phyloP scores from a whole-genome alignment of 2,113 vertebrate genomes.

The Ochotona princeps region DNA sequence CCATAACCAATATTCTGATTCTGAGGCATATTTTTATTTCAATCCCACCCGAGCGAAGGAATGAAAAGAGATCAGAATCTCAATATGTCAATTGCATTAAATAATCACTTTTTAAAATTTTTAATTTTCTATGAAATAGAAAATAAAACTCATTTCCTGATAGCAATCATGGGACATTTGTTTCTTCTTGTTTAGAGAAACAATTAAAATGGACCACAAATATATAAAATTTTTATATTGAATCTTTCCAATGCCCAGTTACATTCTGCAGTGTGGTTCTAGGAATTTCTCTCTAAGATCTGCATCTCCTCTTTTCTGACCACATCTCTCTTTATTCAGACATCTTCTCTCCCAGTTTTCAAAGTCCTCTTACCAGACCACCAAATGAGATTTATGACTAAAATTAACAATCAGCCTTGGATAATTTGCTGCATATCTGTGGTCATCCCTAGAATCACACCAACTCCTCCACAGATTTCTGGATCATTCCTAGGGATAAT shows the following conservation, averaged over 20 bases:
- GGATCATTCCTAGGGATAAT: background rate
- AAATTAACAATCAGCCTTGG: background rate
- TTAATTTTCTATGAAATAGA: background rate
- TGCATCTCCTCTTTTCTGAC: background rate
- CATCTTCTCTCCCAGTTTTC: background rate
- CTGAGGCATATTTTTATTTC: background rate
- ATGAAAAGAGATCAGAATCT: background rate
- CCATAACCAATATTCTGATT: background rate
- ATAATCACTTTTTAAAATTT: background rate
- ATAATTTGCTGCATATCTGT: no score
- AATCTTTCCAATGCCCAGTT: background rate
- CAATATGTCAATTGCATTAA: background rate
- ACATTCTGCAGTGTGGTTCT: background rate
- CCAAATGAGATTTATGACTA: background rate
- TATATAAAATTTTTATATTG: background rate
- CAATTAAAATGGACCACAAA: background rate
- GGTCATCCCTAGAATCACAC: background rate
- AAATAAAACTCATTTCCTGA: background rate
- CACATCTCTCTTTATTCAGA: background rate
- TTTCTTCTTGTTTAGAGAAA: conserved; percentile 30
- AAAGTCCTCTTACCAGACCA: background rate
- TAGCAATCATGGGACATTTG: background rate
- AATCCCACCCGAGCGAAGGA: background rate
- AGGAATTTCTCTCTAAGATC: background rate
- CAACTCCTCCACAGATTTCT: background rate